These are phyloP conservation scores for Brachyrhaphis roseni DNA, from an alignment of 2,797 vertebrate genomes.

Conservation along the genomic window DNA sequence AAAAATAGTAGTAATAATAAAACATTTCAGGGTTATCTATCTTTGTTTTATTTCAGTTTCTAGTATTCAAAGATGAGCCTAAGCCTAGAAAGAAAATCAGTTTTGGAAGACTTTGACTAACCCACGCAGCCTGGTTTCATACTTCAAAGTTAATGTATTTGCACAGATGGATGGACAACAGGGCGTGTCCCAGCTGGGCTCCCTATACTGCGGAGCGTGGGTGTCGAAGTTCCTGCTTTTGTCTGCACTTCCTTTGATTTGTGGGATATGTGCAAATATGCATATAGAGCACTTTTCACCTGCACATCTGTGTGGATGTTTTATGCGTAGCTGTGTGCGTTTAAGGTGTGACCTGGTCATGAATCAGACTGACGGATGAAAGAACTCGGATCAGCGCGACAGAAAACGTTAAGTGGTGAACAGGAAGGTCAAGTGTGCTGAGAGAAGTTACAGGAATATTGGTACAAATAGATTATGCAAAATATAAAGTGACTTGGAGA, in stretches of 20 bases:
- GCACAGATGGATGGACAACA: slow-evolving; percentile 42
- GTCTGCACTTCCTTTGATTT: not conserved
- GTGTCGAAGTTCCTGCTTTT: slow-evolving; percentile 13
- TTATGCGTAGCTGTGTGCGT: not conserved
- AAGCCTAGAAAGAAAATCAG: not conserved
- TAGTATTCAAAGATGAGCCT: not conserved
- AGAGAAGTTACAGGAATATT: slow-evolving; percentile 48
- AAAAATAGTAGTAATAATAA: not conserved
- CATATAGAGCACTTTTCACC: not conserved
- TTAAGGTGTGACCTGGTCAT: slow-evolving; percentile 26
- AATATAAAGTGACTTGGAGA: slow-evolving; percentile 52
- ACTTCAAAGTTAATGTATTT: slow-evolving; percentile 41
- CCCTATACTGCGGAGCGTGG: not conserved
- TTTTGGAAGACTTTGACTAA: not conserved
- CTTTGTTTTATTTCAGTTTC: not conserved
- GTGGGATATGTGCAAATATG: not conserved
- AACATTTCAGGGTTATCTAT: not conserved
- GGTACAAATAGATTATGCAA: slow-evolving; percentile 29
- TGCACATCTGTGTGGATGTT: not conserved
- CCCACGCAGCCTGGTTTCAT: slow-evolving; percentile 5
- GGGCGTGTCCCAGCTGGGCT: slow-evolving; percentile 21
- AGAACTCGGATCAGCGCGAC: slow-evolving; percentile 31
- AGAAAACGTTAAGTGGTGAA: slow-evolving; percentile 23
- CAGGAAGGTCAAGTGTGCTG: not conserved
- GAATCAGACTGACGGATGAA: slow-evolving; percentile 34